Evolutionary conservation across 2,797 vertebrate species (phyloP), one percentile per base, ranked within the genome.

Genomic region (Clamator glandarius): DNA sequence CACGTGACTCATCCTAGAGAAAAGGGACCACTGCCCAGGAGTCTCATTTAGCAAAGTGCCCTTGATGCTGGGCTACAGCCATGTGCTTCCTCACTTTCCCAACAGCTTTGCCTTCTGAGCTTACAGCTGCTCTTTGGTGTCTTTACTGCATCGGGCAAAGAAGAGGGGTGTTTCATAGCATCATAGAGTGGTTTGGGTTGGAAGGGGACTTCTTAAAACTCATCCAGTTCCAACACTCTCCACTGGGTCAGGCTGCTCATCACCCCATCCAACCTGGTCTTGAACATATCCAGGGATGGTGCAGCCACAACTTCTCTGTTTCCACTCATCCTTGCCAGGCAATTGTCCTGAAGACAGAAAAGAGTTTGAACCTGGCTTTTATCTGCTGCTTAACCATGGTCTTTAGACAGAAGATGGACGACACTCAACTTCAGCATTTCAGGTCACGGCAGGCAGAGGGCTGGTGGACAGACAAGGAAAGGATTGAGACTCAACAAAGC

Each of bases 401-500:
- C 61, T 35, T 8, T 4, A 81, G 9, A n/a, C 58, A 52, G 26
- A 28, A 48, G 48, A 58, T 3, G 8, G 12, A 29, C 52, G 39
- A 21, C 41, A 17, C 48, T 24, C 0, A 0, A 3, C 17, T 44
- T 21, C 46, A 15, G 31, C 52, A 36, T 42, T 77, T 24, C 21
- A 15, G 46, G 15, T 15, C 3, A 3, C 8, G 9, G 24, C 3
- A 8, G 26, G 8, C 33, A 58, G 29, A 41, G 35, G 16, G 35
- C 62, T 25, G 24, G 42, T 5, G 5, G 35, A 9, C 41, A 89
- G 74, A 62, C 51, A 33, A 82, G 75, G 87, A 77, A 87, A 51
- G 31, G 44, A 16, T 28, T 12, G n/a, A 95, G 93, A 83, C 90
- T 93, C 68, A 83, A 6, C 88, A 84, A 73, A 23, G 15, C 36